Evolutionary conservation across 2,113 vertebrate species (phyloP), one percentile per base, ranked within the genome.

Genomic region (Hucho hucho): DNA sequence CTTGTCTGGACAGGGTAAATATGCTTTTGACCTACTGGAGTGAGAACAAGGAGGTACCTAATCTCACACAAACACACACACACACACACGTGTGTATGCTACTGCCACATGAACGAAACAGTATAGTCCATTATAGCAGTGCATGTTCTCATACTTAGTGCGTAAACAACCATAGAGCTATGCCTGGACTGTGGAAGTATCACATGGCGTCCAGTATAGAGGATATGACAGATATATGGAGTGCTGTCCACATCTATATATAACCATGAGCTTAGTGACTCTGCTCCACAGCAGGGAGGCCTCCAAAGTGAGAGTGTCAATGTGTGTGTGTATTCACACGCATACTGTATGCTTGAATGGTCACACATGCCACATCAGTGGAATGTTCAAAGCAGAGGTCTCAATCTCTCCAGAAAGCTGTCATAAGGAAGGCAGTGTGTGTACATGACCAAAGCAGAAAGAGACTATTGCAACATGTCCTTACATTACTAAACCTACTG

Each of bases 211-310:
- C 75, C 64, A 20, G 79, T 78, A 77, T 74, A 89, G 85, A 88
- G 87, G 89, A 90, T 89, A 81, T 89, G 89, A 88, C 87, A 92
- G 86, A 88, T 86, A 92, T 88, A 90, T 79, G 82, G 79, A 86
- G 75, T 22, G 83, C 81, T 77, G 37, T 80, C 77, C 72, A 47
- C 67, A 70, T 79, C 91, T 93, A 93, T 92, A 88, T 92, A 91
- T 85, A 93, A 92, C 91, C 82, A 82, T 37, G 68, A 77, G 86
- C 79, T 83, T 83, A 82, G 79, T 85, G 81, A 43, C 37, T 43
- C 9, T 2, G 70, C 83, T 77, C 78, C 78, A 89, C 65, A 69
- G 83, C 66, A 78, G 61, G 65, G 64, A 83, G 63, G 74, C 37
- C 9, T 43, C 9, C 9, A 74, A 12, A 59, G 56, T 63, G 58